Conservation (phyloP, 2,888 invertebrate genomes). For the Polydrusus cervinus region DNA sequence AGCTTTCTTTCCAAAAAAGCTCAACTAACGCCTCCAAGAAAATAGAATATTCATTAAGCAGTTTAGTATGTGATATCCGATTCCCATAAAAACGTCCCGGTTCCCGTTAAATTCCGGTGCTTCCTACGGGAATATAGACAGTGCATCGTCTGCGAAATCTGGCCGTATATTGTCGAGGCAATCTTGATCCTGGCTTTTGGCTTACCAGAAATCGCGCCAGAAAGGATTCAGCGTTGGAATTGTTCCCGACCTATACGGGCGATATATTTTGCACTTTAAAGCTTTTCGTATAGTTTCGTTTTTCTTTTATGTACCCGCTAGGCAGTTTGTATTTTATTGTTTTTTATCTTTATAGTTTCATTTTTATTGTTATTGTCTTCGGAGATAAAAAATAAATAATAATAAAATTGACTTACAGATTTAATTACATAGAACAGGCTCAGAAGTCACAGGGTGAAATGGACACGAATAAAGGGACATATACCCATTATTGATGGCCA, state of each 20-base stretch:
- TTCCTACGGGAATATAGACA: conserved; percentile 48
- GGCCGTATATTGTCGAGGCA: conserved; percentile 66
- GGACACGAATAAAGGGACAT: too few relatives aligned
- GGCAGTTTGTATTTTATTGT: conserved; percentile 16
- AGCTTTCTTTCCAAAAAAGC: too few relatives aligned
- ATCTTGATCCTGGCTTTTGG: conserved; percentile 71
- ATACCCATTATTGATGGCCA: too few relatives aligned
- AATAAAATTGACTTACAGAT: background rate
- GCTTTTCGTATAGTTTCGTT: conserved; percentile 27
- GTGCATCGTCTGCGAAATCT: conserved; percentile 69
- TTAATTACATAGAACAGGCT: too few relatives aligned
- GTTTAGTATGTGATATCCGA: conserved; percentile 62
- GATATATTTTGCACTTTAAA: conserved; percentile 47
- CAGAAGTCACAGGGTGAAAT: too few relatives aligned
- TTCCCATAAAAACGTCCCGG: conserved; percentile 69
- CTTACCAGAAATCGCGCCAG: conserved; percentile 71
- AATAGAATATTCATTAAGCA: conserved; percentile 47
- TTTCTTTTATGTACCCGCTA: conserved; percentile 30
- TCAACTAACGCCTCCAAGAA: conserved; percentile 13
- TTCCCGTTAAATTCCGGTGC: conserved; percentile 30
- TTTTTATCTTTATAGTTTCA: conserved; percentile 4
- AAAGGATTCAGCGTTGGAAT: conserved; percentile 54
- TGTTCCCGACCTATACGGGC: conserved; percentile 44
- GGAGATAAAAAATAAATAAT: background rate
- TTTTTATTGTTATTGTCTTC: conserved; percentile 10